Evolutionary conservation across 2,797 vertebrate genomes (phyloP).

Genomic region (Enteromius afrohamiltoni): DNA sequence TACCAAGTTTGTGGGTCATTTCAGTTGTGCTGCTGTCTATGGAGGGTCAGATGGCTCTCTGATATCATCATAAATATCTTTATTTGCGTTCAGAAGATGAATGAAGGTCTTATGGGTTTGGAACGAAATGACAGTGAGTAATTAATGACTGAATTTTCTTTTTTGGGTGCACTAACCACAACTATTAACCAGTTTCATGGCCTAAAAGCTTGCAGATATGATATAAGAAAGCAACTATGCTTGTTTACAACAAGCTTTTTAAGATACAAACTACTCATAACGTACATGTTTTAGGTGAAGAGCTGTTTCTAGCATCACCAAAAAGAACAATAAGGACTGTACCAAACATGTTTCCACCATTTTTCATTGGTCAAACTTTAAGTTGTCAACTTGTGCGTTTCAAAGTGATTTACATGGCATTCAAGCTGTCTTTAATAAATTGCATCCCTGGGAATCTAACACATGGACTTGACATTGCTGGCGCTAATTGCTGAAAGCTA

Average conservation of each 20-base stretch:
- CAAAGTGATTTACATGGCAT: too few species aligned
- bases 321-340: background rate
- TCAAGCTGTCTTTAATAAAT: background rate
- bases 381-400: background rate
- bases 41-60: too few species aligned
- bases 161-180: too few species aligned
- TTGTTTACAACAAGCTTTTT: background rate
- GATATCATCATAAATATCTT: too few species aligned
- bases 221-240: constrained; percentile 6
- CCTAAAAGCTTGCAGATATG: constrained; percentile 7
- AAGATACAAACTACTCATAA: background rate
- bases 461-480: background rate
- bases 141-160: too few species aligned
- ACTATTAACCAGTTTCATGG: constrained; percentile 7
- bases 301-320: background rate
- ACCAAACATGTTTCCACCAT: background rate
- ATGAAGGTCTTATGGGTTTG: too few species aligned
- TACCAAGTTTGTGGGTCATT: too few species aligned
- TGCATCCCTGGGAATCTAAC: background rate
- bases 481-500: background rate
- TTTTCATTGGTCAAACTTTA: background rate
- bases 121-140: too few species aligned
- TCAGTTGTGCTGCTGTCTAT: too few species aligned
- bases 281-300: background rate
- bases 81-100: too few species aligned